phyloP scores from a whole-genome alignment of 2,797 vertebrate genomes.

The Epinephelus malabaricus region DNA sequence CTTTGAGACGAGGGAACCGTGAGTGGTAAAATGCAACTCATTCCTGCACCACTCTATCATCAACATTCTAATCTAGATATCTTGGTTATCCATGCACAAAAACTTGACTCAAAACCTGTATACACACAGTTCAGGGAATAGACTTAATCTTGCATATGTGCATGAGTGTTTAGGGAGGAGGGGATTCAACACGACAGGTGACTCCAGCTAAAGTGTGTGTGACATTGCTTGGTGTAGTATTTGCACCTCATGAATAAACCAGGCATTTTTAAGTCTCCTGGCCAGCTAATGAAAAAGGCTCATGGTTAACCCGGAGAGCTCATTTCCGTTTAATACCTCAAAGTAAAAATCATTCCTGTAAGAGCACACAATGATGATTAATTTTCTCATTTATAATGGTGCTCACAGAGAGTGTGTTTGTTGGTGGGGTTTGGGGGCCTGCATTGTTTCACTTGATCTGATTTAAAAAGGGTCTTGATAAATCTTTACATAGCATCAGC shows the following conservation, averaged over 20 bases:
- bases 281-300: neutral
- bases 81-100: too few species aligned
- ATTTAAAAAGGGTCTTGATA: too few species aligned
- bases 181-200: neutral
- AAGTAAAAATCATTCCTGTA: slow-evolving; percentile 1
- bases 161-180: neutral
- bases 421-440: too few species aligned
- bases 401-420: neutral
- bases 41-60: too few species aligned
- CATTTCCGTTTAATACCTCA: slow-evolving; percentile 5
- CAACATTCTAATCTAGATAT: too few species aligned
- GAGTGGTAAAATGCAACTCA: too few species aligned
- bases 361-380: neutral
- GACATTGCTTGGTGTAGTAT: neutral
- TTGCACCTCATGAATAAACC: slow-evolving; percentile 2
- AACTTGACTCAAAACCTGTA: too few species aligned
- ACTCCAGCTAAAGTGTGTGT: neutral
- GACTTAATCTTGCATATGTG: neutral
- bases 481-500: too few species aligned
- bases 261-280: slow-evolving; percentile 2
- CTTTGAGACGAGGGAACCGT: too few species aligned
- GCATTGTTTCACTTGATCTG: too few species aligned
- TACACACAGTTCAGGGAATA: neutral
- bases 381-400: slow-evolving; percentile 3
- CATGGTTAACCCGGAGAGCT: neutral